Conservation (phyloP, 2,113 vertebrate genomes). For the Tachysurus vachellii region DNA sequence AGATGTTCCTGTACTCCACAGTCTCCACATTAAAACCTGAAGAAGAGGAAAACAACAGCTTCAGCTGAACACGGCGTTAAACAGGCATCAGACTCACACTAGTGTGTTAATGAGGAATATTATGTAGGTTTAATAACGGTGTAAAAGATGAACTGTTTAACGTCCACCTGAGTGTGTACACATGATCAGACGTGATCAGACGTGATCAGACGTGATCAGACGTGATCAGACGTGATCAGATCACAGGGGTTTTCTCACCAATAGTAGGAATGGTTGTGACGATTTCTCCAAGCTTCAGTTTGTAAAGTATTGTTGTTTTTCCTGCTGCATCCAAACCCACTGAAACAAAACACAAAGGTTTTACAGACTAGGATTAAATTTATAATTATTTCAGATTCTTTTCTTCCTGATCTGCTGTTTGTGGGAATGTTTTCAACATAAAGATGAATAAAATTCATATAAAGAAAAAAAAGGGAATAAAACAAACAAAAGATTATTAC, state of each 20-base stretch:
- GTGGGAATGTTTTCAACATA: not conserved
- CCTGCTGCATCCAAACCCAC: slow-evolving; percentile 94
- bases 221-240: not conserved
- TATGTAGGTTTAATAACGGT: not conserved
- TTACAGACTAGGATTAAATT: not conserved
- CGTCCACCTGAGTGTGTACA: not conserved
- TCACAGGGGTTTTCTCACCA: slow-evolving; percentile 70
- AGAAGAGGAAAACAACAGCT: not conserved
- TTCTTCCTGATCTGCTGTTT: not conserved
- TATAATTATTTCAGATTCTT: not conserved
- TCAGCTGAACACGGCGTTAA: not conserved
- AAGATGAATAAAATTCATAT: not conserved
- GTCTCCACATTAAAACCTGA: slow-evolving; percentile 94
- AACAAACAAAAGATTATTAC: not conserved
- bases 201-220: too few species aligned
- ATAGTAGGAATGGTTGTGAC: slow-evolving; percentile 97
- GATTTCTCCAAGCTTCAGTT: slow-evolving; percentile 92
- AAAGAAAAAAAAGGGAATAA: not conserved
- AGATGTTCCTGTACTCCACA: slow-evolving; percentile 92
- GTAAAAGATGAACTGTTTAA: not conserved
- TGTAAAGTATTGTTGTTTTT: slow-evolving; percentile 97
- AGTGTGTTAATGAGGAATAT: not conserved
- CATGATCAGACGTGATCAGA: too few species aligned
- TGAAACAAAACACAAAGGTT: slow-evolving; percentile 45
- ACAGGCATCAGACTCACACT: not conserved